These are phyloP conservation scores for Theonella swinhoei DNA, from an alignment of 37 sponge, comb jelly and placozoan genomes.

Conservation along the genomic window DNA sequence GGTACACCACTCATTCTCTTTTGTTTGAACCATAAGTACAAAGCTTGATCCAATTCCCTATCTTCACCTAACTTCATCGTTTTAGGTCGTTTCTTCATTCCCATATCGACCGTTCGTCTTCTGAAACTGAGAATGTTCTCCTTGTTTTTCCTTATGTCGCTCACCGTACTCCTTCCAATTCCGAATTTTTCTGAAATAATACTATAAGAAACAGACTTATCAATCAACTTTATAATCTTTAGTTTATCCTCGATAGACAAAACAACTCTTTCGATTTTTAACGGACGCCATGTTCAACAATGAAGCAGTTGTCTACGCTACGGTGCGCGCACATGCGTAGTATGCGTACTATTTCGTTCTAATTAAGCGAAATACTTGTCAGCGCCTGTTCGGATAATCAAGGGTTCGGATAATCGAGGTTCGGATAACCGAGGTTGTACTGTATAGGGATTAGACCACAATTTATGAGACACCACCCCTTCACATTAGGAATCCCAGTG, in stretches of 20 bases:
- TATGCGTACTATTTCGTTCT: too few relatives aligned
- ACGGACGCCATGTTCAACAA: too few relatives aligned
- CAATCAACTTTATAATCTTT: conserved; percentile 25
- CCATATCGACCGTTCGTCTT: conserved; percentile 27
- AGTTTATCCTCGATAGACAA: conserved; percentile 33
- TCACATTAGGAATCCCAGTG: too few relatives aligned
- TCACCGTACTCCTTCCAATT: conserved; percentile 46
- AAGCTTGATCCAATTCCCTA: conserved; percentile 11
- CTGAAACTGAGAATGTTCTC: conserved; percentile 26
- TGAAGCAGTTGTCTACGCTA: too few relatives aligned
- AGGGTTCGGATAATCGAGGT: too few relatives aligned
- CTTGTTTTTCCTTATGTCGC: conserved; percentile 41
- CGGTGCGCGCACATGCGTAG: too few relatives aligned
- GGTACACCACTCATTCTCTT: conserved; percentile 37
- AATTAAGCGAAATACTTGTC: too few relatives aligned
- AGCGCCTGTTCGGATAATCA: too few relatives aligned
- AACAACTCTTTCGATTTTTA: conserved; percentile 53
- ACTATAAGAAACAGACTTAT: conserved; percentile 43
- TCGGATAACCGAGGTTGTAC: too few relatives aligned
- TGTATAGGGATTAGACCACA: too few relatives aligned
- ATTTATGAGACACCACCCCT: too few relatives aligned
- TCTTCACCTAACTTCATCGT: conserved; percentile 41
- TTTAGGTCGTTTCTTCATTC: conserved; percentile 29
- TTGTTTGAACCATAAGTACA: conserved; percentile 31
- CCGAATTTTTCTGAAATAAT: conserved; percentile 57